Evolutionary conservation across 35 echinoderm and acorn worm genomes (phyloP), one percentile per base, ranked within the genome.

Genomic region (Ophiothrix spiculata): DNA sequence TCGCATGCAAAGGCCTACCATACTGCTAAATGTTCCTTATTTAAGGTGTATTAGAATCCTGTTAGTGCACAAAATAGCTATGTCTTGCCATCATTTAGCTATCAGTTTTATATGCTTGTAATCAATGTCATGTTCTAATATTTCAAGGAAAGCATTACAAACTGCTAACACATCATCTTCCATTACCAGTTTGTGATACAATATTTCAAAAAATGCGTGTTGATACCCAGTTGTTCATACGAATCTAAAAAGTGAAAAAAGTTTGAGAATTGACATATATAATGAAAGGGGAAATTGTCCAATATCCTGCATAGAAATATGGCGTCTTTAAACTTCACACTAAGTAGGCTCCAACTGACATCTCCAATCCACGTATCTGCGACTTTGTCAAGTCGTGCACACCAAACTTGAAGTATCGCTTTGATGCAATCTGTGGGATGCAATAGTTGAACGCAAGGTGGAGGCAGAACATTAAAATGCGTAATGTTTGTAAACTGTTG

Each of bases 401-500:
- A 69, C 60, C 60, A 69, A 54, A 12, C 23, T 69, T 28, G 23
- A 25, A 15, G 3, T 28, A 25, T 15, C 60, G 17, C 60, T 69
- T n/a, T n/a, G n/a, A n/a, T n/a, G n/a, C n/a, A n/a, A n/a, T n/a
- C n/a, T n/a, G n/a, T n/a, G n/a, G n/a, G 60, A 69, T 69, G 60
- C 60, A 69, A 69, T 69, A 12, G 17, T 69, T 25, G 60, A 15
- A 69, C 29, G 60, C 60, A 69, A 69, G 60, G 29, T 25, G 17
- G 25, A 69, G 60, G 60, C 60, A n/a, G 60, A 69, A 69, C 60
- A 69, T 69, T 69, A 69, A 69, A 69, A 69, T 69, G 60, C 60
- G 60, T 69, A 69, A 69, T 69, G 60, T 69, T 69, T 69, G 60
- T 69, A 69, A 69, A 69, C 60, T 25, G 60, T 69, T 69, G 60